Base-by-base conservation (phyloP, 1,140 invertebrate species). In the Scylla paramamosain region DNA sequence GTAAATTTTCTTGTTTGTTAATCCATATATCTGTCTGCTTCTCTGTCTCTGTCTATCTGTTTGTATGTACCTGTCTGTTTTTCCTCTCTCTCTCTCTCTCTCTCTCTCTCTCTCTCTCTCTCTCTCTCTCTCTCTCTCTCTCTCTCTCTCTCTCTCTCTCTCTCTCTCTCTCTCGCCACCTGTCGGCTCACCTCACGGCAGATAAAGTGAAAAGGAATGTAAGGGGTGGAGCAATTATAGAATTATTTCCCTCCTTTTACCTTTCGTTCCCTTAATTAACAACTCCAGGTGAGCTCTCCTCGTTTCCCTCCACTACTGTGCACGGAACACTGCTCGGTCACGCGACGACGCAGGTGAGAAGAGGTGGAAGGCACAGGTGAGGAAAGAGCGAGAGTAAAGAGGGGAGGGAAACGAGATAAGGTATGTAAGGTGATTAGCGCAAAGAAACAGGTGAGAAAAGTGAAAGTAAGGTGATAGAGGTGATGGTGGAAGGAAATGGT, bases 91-190 rank as follows among this genome's bases (percentile, higher is more conserved):
- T 67, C 90, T 92, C 90, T 92, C 90, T 67, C 20, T 92, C 90
- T 67, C 48, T 92, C 46, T 92, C 48, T 59, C 52, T 67, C 29
- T 92, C 28, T 91, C 52, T 67, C 52, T 91, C 46, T 59, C 90
- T 67, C 90, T 92, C 90, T 92, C 90, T 67, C 20, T 92, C 90
- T 67, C 48, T 92, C 46, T 92, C 48, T 59, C 52, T 67, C 29
- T 92, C 28, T 91, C 67, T 77, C 67, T 77, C 67, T 77, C 67
- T 77, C 67, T 77, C 67, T 77, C 67, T 77, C 67, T 77, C 20
- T 20, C 20, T 20, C 20, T 20, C 39, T 28, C 39, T 77, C 87
- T 28, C 87, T 39, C 87, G n/a, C 31, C 86, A 88, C 31, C 45
- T 46, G 86, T 46, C 32, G 16, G 86, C 86, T 29, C 29, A 25